Evolutionary conservation across 2,113 vertebrate genomes (phyloP).

Genomic region (Pangasianodon gigas): DNA sequence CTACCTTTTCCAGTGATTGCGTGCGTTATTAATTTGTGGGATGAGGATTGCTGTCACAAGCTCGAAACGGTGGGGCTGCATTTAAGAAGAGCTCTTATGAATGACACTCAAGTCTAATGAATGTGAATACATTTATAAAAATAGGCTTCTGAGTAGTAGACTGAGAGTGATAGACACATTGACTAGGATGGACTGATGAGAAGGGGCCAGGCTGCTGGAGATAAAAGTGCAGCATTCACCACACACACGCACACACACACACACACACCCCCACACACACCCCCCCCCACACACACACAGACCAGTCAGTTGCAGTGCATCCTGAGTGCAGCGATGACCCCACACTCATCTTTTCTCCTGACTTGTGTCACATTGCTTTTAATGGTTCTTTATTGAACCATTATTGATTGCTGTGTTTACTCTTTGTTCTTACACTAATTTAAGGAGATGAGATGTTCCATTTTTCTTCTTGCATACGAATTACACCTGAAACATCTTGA

Average conservation of each 20-base stretch:
- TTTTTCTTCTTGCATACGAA: constrained; percentile 6
- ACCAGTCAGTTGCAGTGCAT: not conserved
- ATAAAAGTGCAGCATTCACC: constrained; percentile 62
- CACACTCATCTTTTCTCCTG: not conserved
- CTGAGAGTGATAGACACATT: constrained; percentile 73
- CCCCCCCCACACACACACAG: constrained; percentile 2
- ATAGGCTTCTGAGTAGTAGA: constrained; percentile 67
- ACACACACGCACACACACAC: constrained; percentile 22
- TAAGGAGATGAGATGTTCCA: constrained; percentile 20
- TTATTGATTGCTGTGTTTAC: constrained; percentile 38
- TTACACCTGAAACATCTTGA: constrained; percentile 33
- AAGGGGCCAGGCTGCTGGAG: constrained; percentile 63
- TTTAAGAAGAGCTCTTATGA: constrained; percentile 69
- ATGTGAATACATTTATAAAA: constrained; percentile 77
- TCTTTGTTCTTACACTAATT: constrained; percentile 30
- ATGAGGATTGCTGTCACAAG: constrained; percentile 69
- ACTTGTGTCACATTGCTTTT: constrained; percentile 3
- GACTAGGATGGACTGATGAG: constrained; percentile 67
- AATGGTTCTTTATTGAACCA: constrained; percentile 8
- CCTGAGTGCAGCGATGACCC: constrained; percentile 4
- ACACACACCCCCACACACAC: constrained; percentile 21
- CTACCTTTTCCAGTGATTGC: constrained; percentile 71
- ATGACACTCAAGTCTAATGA: constrained; percentile 75
- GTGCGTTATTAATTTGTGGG: constrained; percentile 72
- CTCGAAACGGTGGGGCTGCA: constrained; percentile 60